phyloP scores from a whole-genome alignment of 2,113 vertebrate genomes.

The Notarius lentiginosus region DNA sequence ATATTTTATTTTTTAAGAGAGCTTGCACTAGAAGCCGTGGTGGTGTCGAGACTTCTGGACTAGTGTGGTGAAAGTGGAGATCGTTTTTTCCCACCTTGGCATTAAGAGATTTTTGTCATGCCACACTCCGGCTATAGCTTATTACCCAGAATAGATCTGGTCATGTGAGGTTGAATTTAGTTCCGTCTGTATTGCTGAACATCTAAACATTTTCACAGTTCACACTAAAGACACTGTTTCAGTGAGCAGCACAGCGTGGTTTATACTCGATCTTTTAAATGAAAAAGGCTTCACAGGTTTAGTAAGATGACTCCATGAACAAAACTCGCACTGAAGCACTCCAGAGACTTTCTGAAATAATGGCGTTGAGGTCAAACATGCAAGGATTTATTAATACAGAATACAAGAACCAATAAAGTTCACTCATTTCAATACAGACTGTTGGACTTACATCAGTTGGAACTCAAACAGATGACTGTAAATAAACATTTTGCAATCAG shows the following conservation, averaged over 20 bases:
- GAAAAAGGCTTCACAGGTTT: background rate
- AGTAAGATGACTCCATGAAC: background rate
- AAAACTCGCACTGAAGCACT: background rate
- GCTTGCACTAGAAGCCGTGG: background rate
- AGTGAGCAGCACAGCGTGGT: background rate
- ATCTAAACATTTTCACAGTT: background rate
- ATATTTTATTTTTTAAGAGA: background rate
- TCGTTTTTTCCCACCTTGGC: constrained; percentile 21
- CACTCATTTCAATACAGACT: background rate
- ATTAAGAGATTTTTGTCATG: constrained; percentile 26
- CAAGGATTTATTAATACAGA: background rate
- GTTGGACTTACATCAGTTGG: background rate
- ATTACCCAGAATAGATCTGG: background rate
- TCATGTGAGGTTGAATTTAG: background rate
- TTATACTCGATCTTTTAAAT: background rate
- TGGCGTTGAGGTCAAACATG: background rate
- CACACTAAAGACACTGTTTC: background rate
- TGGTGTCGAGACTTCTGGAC: background rate
- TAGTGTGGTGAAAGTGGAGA: constrained; percentile 27
- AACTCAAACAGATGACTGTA: constrained; percentile 15
- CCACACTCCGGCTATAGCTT: constrained; percentile 36
- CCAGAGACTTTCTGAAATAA: background rate
- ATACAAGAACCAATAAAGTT: background rate
- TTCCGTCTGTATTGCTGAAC: background rate
- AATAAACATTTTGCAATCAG: background rate